Evolutionary conservation across 1,140 invertebrate genomes (phyloP).

Genomic region (Gryon sp.): DNA sequence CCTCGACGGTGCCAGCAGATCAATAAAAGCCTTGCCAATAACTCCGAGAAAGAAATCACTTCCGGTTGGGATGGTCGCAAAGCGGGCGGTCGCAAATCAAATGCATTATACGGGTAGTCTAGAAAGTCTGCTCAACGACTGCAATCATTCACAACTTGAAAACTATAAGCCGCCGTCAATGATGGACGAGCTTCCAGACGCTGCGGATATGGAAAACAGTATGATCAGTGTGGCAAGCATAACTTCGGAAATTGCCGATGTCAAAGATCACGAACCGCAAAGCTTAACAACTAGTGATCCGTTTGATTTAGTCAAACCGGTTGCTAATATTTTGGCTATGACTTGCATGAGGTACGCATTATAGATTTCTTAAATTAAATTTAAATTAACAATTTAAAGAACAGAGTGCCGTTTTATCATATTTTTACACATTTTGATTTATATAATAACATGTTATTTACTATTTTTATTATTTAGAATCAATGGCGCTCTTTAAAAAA

Average conservation of each 20-base stretch:
- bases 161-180: conserved; percentile 90
- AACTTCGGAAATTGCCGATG: conserved; percentile 86
- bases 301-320: conserved; percentile 75
- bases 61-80: conserved; percentile 84
- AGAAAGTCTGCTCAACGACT: conserved; percentile 82
- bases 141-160: conserved; percentile 84
- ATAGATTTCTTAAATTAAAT: conserved; percentile 10
- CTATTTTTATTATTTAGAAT: no score
- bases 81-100: conserved; percentile 83
- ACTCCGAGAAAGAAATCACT: conserved; percentile 83
- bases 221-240: conserved; percentile 92
- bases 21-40: conserved; percentile 20
- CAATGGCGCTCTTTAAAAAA: no score
- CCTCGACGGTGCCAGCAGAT: conserved; percentile 13
- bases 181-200: conserved; percentile 87
- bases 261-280: conserved; percentile 70
- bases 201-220: conserved; percentile 85
- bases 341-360: conserved; percentile 69
- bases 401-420: no score
- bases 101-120: conserved; percentile 82
- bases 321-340: conserved; percentile 75
- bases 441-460: no score
- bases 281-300: conserved; percentile 70
- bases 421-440: no score
- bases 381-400: no score